phyloP scores from a whole-genome alignment of 2,888 invertebrate genomes.

The Cheilosia scutellata region DNA sequence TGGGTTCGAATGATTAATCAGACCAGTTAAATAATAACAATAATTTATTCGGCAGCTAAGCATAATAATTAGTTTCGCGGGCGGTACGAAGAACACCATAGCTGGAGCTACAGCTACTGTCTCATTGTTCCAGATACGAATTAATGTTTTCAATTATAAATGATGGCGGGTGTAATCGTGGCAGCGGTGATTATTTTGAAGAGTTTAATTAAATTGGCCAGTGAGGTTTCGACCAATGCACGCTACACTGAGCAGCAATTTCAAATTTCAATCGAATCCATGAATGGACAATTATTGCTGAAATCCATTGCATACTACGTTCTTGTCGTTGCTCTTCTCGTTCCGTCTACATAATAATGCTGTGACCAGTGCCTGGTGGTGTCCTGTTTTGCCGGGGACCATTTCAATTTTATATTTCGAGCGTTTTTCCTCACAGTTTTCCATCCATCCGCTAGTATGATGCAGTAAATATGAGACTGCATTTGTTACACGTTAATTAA shows the following conservation, averaged over 20 bases:
- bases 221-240: slow-evolving; percentile 67
- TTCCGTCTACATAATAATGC: neutral
- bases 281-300: slow-evolving; percentile 73
- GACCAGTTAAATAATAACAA: slow-evolving; percentile 73
- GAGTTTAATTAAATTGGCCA: slow-evolving; percentile 74
- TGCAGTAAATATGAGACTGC: slow-evolving; percentile 71
- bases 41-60: slow-evolving; percentile 73
- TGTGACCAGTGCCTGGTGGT: neutral
- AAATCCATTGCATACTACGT: slow-evolving; percentile 63
- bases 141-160: slow-evolving; percentile 74
- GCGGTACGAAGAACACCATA: slow-evolving; percentile 1
- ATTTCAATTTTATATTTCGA: slow-evolving; percentile 58
- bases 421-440: slow-evolving; percentile 31
- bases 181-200: slow-evolving; percentile 73
- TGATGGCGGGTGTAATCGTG: slow-evolving; percentile 71
- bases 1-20: slow-evolving; percentile 72
- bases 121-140: slow-evolving; percentile 49
- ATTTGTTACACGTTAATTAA: slow-evolving; percentile 74
- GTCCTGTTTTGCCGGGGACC: slow-evolving; percentile 14
- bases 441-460: slow-evolving; percentile 41
- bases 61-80: slow-evolving; percentile 73
- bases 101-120: neutral
- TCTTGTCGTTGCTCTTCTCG: slow-evolving; percentile 32
- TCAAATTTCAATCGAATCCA: slow-evolving; percentile 74
- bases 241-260: slow-evolving; percentile 70